A percentile compares a stretch with the other conserved stretches of the same genome.
These are phyloP conservation scores for Petrocephalus schoutedeni DNA, from an alignment of 2,797 vertebrate genomes.

Conservation along the genomic window DNA sequence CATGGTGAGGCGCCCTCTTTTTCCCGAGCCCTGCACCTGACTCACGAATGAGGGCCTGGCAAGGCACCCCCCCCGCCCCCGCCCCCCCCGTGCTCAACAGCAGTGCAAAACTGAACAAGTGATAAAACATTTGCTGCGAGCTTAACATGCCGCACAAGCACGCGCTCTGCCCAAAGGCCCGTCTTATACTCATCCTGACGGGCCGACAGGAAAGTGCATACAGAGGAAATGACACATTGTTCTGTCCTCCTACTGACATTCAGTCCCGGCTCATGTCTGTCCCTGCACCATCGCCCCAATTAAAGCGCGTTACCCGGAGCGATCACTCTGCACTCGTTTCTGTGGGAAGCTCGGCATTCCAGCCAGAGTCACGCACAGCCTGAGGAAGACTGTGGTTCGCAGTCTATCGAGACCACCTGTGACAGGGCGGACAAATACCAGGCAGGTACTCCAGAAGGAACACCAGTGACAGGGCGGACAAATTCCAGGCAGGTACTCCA, in stretches of 20 bases:
- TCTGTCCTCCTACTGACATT: not conserved
- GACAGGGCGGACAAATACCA: not conserved
- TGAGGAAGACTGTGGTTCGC: not conserved
- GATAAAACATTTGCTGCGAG: slow-evolving; percentile 2
- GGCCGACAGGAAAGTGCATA: not conserved
- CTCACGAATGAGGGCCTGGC: not conserved
- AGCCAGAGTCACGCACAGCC: not conserved
- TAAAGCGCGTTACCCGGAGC: not conserved
- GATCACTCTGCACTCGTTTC: not conserved
- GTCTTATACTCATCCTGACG: slow-evolving; percentile 9
- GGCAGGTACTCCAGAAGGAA: not conserved
- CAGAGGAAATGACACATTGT: not conserved
- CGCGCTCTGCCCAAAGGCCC: not conserved
- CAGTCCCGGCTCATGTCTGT: not conserved
- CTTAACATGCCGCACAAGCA: not conserved
- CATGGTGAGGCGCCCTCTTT: not conserved
- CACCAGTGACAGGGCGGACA: not conserved
- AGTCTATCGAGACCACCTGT: not conserved
- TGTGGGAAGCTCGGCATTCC: not conserved
- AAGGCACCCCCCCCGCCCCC: not conserved
- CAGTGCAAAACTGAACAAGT: slow-evolving; percentile 21
- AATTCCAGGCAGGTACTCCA: too few species aligned
- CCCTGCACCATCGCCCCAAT: not conserved
- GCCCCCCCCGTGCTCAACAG: not conserved
- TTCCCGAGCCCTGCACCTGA: not conserved